Evolutionary conservation across 2,797 vertebrate genomes (phyloP).

Genomic region (Notamacropus eugenii): DNA sequence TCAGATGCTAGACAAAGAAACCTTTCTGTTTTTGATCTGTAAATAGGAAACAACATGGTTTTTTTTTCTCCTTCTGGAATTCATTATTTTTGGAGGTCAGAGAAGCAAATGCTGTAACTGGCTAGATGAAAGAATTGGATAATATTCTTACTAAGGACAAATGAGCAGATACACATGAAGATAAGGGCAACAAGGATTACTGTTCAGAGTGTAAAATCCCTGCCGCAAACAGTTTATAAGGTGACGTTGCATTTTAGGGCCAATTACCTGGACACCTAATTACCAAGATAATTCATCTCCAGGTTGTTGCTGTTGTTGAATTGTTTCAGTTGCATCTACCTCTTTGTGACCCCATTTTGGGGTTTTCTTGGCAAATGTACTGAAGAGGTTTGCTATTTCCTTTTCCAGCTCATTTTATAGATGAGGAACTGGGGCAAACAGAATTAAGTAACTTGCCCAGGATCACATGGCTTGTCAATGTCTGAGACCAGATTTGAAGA

Average conservation of each 20-base stretch:
- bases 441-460: neutral
- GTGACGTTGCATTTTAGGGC: slow-evolving; percentile 14
- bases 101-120: slow-evolving; percentile 23
- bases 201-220: slow-evolving; percentile 45
- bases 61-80: neutral
- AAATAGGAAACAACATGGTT: slow-evolving; percentile 2
- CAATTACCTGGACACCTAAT: slow-evolving; percentile 3
- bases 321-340: too few relatives aligned
- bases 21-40: slow-evolving; percentile 28
- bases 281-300: slow-evolving; percentile 14
- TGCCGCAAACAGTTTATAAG: slow-evolving; percentile 7
- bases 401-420: slow-evolving; percentile 15
- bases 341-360: neutral
- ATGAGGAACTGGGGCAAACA: neutral
- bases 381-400: slow-evolving; percentile 16
- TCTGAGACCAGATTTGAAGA: neutral
- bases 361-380: neutral
- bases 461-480: neutral
- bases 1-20: slow-evolving; percentile 48
- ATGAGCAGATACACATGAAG: slow-evolving; percentile 14
- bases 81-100: neutral
- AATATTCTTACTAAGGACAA: slow-evolving; percentile 48
- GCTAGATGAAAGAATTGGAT: slow-evolving; percentile 10
- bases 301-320: slow-evolving; percentile 8
- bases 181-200: slow-evolving; percentile 36